Conservation (phyloP, 2,888 invertebrate genomes). For the Marasmarcha lunaedactyla region DNA sequence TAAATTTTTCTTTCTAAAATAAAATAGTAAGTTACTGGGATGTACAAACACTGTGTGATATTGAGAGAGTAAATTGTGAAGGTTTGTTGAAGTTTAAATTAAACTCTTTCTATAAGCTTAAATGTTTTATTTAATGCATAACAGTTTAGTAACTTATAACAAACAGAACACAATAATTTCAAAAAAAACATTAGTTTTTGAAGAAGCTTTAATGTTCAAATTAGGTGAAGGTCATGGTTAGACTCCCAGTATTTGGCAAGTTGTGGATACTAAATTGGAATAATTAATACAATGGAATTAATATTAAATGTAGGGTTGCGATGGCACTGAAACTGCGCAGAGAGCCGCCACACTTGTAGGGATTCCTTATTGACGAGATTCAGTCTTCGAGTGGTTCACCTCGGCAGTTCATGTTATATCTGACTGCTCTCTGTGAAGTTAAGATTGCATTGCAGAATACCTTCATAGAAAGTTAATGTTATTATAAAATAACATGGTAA, state of each 20-base stretch:
- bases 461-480: too few species aligned
- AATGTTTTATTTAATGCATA: not conserved
- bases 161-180: too few species aligned
- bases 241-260: too few species aligned
- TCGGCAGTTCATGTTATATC: constrained; percentile 30
- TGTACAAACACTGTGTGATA: not conserved
- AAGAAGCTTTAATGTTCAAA: too few species aligned
- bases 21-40: not conserved
- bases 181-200: not conserved
- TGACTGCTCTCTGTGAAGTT: constrained; percentile 50
- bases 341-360: not conserved
- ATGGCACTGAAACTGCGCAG: not conserved
- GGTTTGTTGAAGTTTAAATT: constrained; percentile 35
- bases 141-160: not conserved
- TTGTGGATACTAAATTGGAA: too few species aligned
- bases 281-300: constrained; percentile 22
- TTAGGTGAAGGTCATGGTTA: too few species aligned
- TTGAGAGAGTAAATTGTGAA: not conserved
- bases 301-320: too few species aligned
- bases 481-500: too few species aligned
- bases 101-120: constrained; percentile 29
- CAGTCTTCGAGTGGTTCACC: constrained; percentile 11
- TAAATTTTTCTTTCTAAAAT: not conserved
- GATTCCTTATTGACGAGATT: constrained; percentile 15
- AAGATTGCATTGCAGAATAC: too few species aligned